Conservation (phyloP, 1,140 invertebrate genomes). For the Ostrea denselamellosa region DNA sequence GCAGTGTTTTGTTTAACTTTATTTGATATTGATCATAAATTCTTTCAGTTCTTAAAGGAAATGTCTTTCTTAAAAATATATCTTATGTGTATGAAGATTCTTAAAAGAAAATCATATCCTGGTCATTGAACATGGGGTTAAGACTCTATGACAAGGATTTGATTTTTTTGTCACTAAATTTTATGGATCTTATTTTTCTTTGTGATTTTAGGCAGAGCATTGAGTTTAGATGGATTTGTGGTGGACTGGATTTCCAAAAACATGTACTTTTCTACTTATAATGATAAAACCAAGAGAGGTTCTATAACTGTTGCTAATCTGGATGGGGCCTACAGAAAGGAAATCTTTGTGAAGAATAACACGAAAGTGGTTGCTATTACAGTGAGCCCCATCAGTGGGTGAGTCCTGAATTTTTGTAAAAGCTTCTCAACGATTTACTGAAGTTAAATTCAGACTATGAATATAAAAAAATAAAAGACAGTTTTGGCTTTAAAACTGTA, state of each 20-base stretch:
- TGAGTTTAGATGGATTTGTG: conserved; percentile 80
- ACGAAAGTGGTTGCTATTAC: conserved; percentile 82
- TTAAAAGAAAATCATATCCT: not conserved
- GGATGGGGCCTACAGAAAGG: conserved; percentile 85
- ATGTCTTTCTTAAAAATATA: not conserved
- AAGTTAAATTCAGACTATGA: too few relatives aligned
- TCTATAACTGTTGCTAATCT: conserved; percentile 86
- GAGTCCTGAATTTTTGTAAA: conserved; percentile 47
- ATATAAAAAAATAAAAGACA: too few relatives aligned
- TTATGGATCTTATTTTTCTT: not conserved
- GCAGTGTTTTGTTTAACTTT: too few relatives aligned
- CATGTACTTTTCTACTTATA: conserved; percentile 84
- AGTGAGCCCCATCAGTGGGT: conserved; percentile 85
- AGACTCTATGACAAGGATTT: not conserved
- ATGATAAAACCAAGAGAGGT: conserved; percentile 74
- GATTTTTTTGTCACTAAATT: too few relatives aligned
- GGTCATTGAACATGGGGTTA: not conserved
- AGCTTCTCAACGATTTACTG: too few relatives aligned
- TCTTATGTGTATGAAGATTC: not conserved
- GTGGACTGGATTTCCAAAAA: conserved; percentile 89
- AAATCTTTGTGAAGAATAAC: conserved; percentile 76
- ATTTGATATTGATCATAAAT: not conserved
- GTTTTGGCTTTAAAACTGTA: too few relatives aligned
- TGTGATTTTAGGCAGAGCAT: conserved; percentile 68
- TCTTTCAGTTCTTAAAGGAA: not conserved